Evolutionary conservation across 2,888 invertebrate genomes (phyloP), one percentile per base, ranked within the genome.

Genomic region (Ectropis crepuscularia): DNA sequence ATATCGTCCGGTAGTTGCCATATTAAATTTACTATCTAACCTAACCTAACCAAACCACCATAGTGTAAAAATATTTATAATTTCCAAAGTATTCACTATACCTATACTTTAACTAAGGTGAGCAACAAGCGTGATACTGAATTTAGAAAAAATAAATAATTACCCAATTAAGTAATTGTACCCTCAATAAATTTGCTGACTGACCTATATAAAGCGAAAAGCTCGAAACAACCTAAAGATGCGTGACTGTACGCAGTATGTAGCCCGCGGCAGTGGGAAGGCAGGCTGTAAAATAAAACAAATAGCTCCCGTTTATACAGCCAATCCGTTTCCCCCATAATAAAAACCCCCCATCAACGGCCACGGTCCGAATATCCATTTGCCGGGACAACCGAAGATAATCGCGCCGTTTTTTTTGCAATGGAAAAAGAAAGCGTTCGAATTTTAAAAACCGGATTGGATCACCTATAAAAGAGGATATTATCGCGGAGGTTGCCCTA

Each of bases 301-400:
- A 71, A 68, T 67, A 67, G 68, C 57, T 11, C 47, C 47, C 58
- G 62, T 43, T 71, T 69, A 69, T 63, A 65, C 63, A 65, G 53
- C 67, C 68, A 73, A 74, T 74, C 68, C 68, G 68, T 71, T 71
- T 68, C 63, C 69, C 64, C 63, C 57, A 68, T 72, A 70, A 71
- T 74, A 73, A 72, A 70, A 73, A 67, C 66, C 68, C 58, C 58
- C 70, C 66, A 68, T 73, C 71, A 71, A 69, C 69, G 68, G 59
- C 39, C 54, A 47, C 61, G 67, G 71, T 68, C 72, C 70, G 67
- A 71, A 73, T 73, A 73, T 70, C 73, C 72, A 74, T 73, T 74
- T 70, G 63, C 71, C 60, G 68, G 57, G 64, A 69, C 68, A 68
- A 67, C 63, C 66, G 48, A 63, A 70, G 72, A 73, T 74, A 73